Evolutionary conservation across 2,888 invertebrate genomes (phyloP), one percentile per base, ranked within the genome.

Genomic region (Pteria penguin): DNA sequence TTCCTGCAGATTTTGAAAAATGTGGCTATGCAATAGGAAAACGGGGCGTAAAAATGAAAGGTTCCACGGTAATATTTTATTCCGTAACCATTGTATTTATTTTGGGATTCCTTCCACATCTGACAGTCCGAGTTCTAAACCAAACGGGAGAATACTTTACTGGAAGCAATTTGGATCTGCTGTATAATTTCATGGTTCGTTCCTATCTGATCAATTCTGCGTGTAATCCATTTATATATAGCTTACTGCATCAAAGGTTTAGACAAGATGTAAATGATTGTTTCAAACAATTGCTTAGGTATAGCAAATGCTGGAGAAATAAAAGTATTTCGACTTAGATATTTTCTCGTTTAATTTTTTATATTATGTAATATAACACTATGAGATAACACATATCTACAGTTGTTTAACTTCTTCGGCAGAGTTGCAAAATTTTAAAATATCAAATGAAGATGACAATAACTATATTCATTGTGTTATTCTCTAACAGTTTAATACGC

Each of bases 171-270:
- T 55, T 61, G 4, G 80, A 78, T 54, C 52, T 85, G 0, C 8
- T 83, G 32, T 85, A 85, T 52, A 85, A 85, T 60, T 78, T 81
- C 26, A 57, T 82, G 1, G 79, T 84, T 4, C 75, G 85, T 14
- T 85, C 85, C 0, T 85, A 82, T 66, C 52, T 85, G 52, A 76
- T 85, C 8, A 83, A 83, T 33, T 83, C 80, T 70, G 82, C 82
- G 4, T 60, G 79, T 5, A 85, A 85, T 68, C 85, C 85, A 1
- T 82, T 85, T 65, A 82, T 85, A 18, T 85, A 85, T 68, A 83
- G 84, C 60, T 82, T 85, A 29, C 61, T 85, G 33, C 84, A 85
- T 58, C 76, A 77, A 26, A 33, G 79, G 26, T 84, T 85, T 31
- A 76, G 84, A 65, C 77, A 82, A 55, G 86, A 89, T 57, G 62